Percentiles rank a stretch among this genome's conserved stretches.
phyloP scores from a whole-genome alignment of 2,113 vertebrate genomes.

The Nicator chloris region DNA sequence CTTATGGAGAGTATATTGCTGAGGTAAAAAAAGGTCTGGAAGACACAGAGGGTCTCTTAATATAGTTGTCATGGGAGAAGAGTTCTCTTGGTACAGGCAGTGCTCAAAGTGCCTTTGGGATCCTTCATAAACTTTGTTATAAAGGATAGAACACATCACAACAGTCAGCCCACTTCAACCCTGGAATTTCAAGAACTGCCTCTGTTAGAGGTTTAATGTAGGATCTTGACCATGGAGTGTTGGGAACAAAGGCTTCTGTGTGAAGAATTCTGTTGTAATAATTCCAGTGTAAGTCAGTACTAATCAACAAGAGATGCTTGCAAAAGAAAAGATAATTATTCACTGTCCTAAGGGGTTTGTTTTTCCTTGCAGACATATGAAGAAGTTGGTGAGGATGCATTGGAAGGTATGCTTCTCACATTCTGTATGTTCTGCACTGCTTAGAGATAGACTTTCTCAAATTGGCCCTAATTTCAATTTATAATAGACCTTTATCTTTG shows the following conservation, averaged over 20 bases:
- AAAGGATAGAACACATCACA: not conserved
- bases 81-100: not conserved
- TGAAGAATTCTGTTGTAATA: not conserved
- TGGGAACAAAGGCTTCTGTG: not conserved
- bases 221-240: not conserved
- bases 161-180: not conserved
- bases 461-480: not conserved
- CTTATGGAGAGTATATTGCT: not conserved
- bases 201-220: not conserved
- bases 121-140: not conserved
- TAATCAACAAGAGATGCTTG: not conserved
- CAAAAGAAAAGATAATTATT: not conserved
- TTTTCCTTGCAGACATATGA: slow-evolving; percentile 78
- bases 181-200: not conserved
- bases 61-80: not conserved
- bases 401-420: slow-evolving; percentile 80
- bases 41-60: not conserved
- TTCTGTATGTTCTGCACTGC: not conserved
- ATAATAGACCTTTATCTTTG: not conserved
- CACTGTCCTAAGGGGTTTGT: not conserved
- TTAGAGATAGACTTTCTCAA: not conserved
- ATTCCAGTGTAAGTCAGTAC: not conserved
- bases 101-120: not conserved
- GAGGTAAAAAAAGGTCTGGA: not conserved
- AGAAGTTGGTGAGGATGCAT: slow-evolving; percentile 80